Base-by-base conservation (phyloP, 1,140 invertebrate species). In the Pararge aegeria region DNA sequence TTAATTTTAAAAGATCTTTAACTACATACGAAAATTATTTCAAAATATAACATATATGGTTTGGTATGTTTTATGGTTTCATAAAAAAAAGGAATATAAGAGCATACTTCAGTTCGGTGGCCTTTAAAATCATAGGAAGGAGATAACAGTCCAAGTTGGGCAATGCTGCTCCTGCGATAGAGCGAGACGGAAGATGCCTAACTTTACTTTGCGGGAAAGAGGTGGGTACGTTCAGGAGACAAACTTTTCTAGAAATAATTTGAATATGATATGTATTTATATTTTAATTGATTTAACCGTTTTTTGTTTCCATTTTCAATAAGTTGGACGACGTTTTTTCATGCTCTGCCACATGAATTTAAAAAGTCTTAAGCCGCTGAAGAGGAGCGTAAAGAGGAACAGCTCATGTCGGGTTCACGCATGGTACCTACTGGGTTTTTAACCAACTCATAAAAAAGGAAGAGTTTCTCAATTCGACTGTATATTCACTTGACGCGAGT, bases 161-260 rank as follows among this genome's bases (percentile, higher is more conserved):
- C 76, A 82, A 81, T 81, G 68, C 60, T 56, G 56, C 34, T 40
- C 70, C 29, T 61, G 61, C 57, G 74, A 65, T 50, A 59, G 62
- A 83, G 58, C 64, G 75, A 64, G 80, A 84, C 54, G 55, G 67
- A 42, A 51, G 57, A 18, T 68, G 55, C 50, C 53, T 52, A 24
- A 21, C 16, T 61, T 13, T 21, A 51, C 21, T 51, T 30, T 30
- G 46, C 19, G 5, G 44, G 57, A 80, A 44, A 21, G 56, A 58
- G 74, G 74, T 16, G 57, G 27, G 42, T n/a, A 48, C 29, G 67
- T 55, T 40, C 64, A 68, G 71, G 72, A 64, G 68, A 61, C 70
- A 77, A 84, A 80, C 70, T 77, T 79, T 75, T 20, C 67, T 73
- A 75, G 50, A 67, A 81, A 83, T 82, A 78, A 83, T 84, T 80